phyloP scores from a whole-genome alignment of 2,797 vertebrate species.

The Onychomys leucogaster region DNA sequence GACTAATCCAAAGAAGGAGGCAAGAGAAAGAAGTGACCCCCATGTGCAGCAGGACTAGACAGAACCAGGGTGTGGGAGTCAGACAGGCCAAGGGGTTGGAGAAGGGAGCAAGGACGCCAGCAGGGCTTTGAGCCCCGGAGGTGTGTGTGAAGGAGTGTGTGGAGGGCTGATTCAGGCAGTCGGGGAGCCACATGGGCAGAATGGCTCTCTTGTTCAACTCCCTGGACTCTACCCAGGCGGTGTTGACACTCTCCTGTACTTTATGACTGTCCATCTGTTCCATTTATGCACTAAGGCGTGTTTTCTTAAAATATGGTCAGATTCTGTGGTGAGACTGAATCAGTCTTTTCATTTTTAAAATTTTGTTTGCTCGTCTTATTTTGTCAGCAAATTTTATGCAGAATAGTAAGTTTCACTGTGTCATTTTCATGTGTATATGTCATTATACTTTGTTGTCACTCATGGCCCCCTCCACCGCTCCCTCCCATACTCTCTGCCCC shows the following conservation, averaged over 20 bases:
- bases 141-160: not conserved
- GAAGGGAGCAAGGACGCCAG: not conserved
- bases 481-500: not conserved
- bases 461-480: not conserved
- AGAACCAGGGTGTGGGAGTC: not conserved
- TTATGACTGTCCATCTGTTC: not conserved
- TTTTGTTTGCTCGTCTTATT: not conserved
- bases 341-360: not conserved
- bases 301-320: conserved; percentile 43
- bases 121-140: not conserved
- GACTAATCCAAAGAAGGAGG: not conserved
- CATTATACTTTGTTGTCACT: not conserved
- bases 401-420: not conserved
- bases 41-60: not conserved
- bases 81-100: not conserved
- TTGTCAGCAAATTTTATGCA: not conserved
- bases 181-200: not conserved
- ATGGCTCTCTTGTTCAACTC: not conserved
- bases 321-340: not conserved
- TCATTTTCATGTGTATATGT: not conserved
- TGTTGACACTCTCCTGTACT: not conserved
- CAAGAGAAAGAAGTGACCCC: not conserved
- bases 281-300: not conserved
- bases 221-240: not conserved
- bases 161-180: not conserved